These are phyloP conservation scores for Amphipoea oculea DNA, from an alignment of 2,888 invertebrate species.

Conservation along the genomic window DNA sequence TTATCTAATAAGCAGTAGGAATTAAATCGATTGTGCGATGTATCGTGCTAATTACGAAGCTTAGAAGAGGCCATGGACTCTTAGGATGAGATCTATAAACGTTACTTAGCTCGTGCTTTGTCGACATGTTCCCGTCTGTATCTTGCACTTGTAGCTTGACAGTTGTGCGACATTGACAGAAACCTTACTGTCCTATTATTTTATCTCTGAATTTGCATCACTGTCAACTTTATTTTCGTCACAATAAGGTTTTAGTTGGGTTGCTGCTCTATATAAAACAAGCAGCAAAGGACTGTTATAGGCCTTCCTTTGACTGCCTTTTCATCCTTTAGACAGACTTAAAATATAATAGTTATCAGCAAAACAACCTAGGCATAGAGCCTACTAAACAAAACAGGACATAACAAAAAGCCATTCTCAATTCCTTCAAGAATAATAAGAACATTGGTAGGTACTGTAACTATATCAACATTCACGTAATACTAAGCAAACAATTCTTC, in stretches of 20 bases:
- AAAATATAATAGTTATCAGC: background rate
- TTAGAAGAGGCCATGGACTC: background rate
- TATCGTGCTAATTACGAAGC: background rate
- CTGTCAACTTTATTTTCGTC: too few relatives aligned
- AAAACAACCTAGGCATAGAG: background rate
- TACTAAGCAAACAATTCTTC: slow-evolving; percentile 9
- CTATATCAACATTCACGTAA: background rate
- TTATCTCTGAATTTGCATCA: too few relatives aligned
- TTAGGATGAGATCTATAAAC: background rate
- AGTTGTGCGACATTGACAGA: background rate
- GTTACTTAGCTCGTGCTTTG: background rate
- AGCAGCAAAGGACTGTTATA: too few relatives aligned
- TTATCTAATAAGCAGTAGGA: background rate
- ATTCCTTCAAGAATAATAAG: background rate
- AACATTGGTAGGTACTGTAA: background rate
- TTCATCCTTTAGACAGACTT: background rate
- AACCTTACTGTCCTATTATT: too few relatives aligned
- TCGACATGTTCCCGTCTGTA: background rate
- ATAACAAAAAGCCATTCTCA: background rate
- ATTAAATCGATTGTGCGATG: background rate
- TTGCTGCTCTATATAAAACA: too few relatives aligned
- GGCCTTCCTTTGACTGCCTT: too few relatives aligned
- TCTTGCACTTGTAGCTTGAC: background rate
- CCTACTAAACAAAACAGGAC: background rate
- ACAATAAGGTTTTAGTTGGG: too few relatives aligned